phyloP scores from a whole-genome alignment of 2,797 vertebrate genomes.

The Hydrophis major region DNA sequence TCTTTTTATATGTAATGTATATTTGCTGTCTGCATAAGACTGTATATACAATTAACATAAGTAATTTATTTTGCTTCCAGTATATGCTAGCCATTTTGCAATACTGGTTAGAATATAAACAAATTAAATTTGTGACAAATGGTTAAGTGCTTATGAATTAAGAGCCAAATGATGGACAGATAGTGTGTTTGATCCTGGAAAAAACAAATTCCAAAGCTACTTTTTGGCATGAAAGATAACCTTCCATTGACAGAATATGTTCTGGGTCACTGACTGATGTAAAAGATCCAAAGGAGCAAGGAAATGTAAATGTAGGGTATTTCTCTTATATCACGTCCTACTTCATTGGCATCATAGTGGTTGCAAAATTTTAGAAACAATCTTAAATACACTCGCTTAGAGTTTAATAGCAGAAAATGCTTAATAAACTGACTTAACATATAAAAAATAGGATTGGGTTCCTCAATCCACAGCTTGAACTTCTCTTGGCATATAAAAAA shows the following conservation, averaged over 20 bases:
- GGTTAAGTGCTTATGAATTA: not conserved
- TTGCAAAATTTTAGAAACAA: not conserved
- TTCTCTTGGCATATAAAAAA: not conserved
- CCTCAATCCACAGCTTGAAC: not conserved
- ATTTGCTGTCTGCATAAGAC: not conserved
- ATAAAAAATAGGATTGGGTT: not conserved
- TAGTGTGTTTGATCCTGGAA: not conserved
- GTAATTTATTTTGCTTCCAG: not conserved
- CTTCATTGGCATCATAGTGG: not conserved
- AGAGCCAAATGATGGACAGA: not conserved
- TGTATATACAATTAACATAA: not conserved
- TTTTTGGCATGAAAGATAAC: not conserved
- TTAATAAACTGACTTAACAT: not conserved
- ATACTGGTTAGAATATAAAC: not conserved
- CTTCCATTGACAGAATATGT: not conserved
- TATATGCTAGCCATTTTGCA: not conserved
- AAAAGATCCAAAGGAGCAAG: not conserved
- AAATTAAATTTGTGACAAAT: not conserved
- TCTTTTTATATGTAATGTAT: not conserved
- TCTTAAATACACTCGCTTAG: not conserved
- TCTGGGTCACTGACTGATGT: not conserved
- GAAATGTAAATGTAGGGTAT: not conserved
- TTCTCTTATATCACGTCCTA: not conserved
- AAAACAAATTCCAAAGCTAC: not conserved
- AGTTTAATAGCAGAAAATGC: not conserved